Evolutionary conservation across 2,113 vertebrate species (phyloP).

Genomic region (Glaucomys volans): DNA sequence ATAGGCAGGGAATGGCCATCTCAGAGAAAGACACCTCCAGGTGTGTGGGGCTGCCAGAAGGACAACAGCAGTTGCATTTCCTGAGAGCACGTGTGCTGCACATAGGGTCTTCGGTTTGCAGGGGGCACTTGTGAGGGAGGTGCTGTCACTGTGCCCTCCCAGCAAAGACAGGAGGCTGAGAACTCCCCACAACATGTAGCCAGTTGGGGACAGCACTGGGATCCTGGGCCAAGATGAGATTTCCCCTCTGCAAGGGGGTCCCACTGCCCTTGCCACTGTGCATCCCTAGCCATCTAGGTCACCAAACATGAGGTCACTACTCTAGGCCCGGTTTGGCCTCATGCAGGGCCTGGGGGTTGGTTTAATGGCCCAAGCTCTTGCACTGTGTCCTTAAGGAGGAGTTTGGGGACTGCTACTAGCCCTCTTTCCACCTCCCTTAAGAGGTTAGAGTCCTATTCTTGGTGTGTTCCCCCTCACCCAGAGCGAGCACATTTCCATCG

Average conservation of each 20-base stretch:
- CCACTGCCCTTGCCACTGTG: neutral
- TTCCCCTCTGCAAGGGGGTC: neutral
- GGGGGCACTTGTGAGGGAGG: neutral
- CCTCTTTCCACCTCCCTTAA: neutral
- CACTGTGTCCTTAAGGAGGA: neutral
- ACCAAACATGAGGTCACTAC: neutral
- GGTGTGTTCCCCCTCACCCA: neutral
- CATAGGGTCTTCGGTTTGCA: neutral
- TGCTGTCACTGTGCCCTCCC: rapidly evolving
- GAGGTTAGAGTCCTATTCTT: too few species aligned
- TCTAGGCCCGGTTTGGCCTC: neutral
- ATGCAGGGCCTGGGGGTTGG: neutral
- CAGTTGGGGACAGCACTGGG: neutral
- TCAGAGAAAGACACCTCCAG: too few species aligned
- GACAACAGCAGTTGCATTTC: too few species aligned
- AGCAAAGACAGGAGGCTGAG: neutral
- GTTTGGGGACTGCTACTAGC: neutral
- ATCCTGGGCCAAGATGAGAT: too few species aligned
- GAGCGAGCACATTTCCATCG: neutral
- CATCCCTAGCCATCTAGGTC: neutral
- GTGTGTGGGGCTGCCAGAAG: neutral
- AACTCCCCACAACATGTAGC: rapidly evolving
- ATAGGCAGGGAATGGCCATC: neutral
- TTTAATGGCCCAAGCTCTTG: neutral
- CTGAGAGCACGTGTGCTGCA: rapidly evolving